Evolutionary conservation across 2,113 vertebrate species (phyloP).

Genomic region (Heterotilapia buettikoferi): DNA sequence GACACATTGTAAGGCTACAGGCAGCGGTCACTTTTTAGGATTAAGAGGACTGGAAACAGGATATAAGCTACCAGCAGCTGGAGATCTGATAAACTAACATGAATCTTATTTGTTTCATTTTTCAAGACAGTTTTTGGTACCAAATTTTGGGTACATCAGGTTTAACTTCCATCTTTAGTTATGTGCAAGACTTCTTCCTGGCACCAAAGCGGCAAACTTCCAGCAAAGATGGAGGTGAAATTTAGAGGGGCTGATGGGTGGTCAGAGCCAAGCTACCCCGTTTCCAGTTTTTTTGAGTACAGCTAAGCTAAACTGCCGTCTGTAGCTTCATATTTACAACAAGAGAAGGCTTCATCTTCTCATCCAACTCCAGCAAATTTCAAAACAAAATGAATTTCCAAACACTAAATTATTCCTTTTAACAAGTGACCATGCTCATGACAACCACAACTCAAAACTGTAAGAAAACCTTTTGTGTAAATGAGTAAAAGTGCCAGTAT

Average conservation of each 20-base stretch:
- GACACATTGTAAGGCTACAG: not conserved
- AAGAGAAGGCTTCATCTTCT: not conserved
- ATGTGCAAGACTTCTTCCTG: not conserved
- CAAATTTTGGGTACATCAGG: not conserved
- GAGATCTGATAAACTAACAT: not conserved
- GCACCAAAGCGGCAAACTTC: not conserved
- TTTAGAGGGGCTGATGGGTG: not conserved
- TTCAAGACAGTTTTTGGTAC: not conserved
- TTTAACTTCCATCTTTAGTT: not conserved
- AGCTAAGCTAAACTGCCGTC: not conserved
- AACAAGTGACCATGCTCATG: not conserved
- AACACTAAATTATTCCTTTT: not conserved
- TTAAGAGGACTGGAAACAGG: not conserved
- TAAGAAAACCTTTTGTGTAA: not conserved
- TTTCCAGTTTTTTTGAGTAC: not conserved
- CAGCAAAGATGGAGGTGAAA: not conserved
- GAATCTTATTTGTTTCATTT: not conserved
- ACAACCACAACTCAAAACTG: not conserved
- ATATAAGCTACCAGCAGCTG: not conserved
- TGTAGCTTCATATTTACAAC: not conserved
- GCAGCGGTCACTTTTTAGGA: not conserved
- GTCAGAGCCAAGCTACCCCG: not conserved
- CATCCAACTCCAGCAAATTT: not conserved
- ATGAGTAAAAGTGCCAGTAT: not conserved
- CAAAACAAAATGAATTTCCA: not conserved